A percentile compares a stretch with the other conserved stretches of the same genome.
Evolutionary conservation across 2,888 invertebrate species (phyloP).

Genomic region (Lycia hirtaria): DNA sequence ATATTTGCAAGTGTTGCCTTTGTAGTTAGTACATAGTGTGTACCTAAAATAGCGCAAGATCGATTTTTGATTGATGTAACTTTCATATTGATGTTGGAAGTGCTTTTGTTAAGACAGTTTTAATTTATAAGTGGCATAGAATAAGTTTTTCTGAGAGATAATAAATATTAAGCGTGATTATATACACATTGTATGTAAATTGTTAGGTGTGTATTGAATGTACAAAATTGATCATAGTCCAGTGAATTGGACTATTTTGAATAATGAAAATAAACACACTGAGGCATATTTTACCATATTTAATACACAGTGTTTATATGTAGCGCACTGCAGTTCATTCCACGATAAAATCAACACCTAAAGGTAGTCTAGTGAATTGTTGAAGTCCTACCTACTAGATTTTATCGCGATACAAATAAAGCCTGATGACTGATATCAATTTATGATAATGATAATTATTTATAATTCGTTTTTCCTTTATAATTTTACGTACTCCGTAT

Average conservation of each 20-base stretch:
- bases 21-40: constrained; percentile 55
- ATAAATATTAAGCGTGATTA: constrained; percentile 19
- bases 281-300: constrained; percentile 3
- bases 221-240: constrained; percentile 19
- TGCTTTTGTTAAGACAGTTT: constrained; percentile 5
- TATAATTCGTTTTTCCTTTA: constrained; percentile 38
- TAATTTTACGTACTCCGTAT: constrained; percentile 52
- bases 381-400: constrained; percentile 29
- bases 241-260: constrained; percentile 12
- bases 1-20: constrained; percentile 78
- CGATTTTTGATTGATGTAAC: not conserved
- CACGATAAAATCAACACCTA: constrained; percentile 34
- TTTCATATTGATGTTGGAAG: constrained; percentile 4
- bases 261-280: constrained; percentile 2
- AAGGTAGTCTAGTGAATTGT: constrained; percentile 29
- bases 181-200: constrained; percentile 19
- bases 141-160: not conserved
- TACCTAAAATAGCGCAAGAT: constrained; percentile 20
- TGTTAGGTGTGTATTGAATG: constrained; percentile 4
- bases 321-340: constrained; percentile 35
- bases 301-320: constrained; percentile 15
- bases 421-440: constrained; percentile 42
- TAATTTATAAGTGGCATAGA: constrained; percentile 17
- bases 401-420: constrained; percentile 46
- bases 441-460: constrained; percentile 39